Base-by-base conservation (phyloP, 2,888 invertebrate genomes). In the Spisula solida region DNA sequence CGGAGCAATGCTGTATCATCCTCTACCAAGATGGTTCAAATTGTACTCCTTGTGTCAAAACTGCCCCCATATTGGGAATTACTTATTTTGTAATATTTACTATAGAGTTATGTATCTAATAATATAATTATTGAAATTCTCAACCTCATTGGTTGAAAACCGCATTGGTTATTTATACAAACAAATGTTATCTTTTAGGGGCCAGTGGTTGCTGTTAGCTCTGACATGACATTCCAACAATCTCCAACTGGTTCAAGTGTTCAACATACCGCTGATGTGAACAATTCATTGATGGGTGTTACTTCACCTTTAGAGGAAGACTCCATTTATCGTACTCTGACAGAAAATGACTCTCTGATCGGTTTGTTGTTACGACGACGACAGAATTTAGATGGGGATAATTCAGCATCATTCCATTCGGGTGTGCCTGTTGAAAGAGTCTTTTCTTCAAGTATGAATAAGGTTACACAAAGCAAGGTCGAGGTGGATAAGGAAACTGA, bases 401-500 rank as follows among this genome's bases (percentile, higher is more conserved):
- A 85, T 29, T 48, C 84, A 5, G 85, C 86, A 29, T 90, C 92
- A n/a, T 87, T 92, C 75, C 92, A 92, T 84, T 92, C 92, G 20
- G 92, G 92, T 48, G 91, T 92, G 20, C 92, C 92, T 18, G 89
- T 92, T n/a, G 92, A 92, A 80, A 56, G 92, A 70, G 88, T 92
- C 20, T 86, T 88, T 81, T 87, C 87, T 82, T 90, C 88, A 16
- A 80, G 47, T 47, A 29, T 31, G 29, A 29, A 48, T 66, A 25
- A n/a, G n/a, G 85, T 79, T 48, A 25, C 48, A 25, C 25, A 47
- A n/a, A 87, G 81, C 29, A 31, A 82, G 51, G 41, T 16, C 5
- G 29, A n/a, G 12, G 29, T 14, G 31, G 75, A 81, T n/a, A 91
- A 80, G 18, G 88, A 91, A 70, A 94, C 95, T 6, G 95, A 96